Evolutionary conservation across 2,797 vertebrate species (phyloP), one percentile per base, ranked within the genome.

Genomic region (Salmo trutta): DNA sequence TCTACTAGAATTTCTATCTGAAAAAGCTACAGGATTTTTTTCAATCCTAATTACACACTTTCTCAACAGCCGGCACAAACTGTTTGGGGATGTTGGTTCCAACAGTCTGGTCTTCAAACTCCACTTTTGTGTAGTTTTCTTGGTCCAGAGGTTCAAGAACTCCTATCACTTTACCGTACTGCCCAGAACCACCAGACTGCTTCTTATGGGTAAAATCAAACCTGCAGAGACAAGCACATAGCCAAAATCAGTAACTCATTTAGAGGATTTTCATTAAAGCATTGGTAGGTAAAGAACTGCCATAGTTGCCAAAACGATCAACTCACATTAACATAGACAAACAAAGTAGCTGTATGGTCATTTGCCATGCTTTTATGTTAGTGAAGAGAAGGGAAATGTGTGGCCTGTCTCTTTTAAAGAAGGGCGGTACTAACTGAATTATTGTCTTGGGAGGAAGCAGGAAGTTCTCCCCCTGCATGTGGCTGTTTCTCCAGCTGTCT

Each of bases 191-290:
- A 0, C 98, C 98, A 0, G 90, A 92, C 89, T 99, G 98, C 82
- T 94, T 99, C 92, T 99, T 99, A 83, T 99, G 98, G 0, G 96
- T 98, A 83, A 94, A 99, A 3, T 99, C 96, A 91, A 99, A 99
- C 83, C 98, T 99, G 69, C 7, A 77, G 24, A 59, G 75, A 3
- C 2, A 10, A 5, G 29, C 31, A 19, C 76, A 75, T 19, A 53
- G 16, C 27, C 21, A 74, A 72, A 0, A 53, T 59, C 51, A 41
- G 54, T 2, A 41, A 8, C 24, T 29, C 3, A 47, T 47, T 24
- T 17, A 19, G 21, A 59, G 4, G 64, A 71, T 62, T 62, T 29
- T n/a, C n/a, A 17, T 56, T 17, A 56, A 56, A 62, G 19, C n/a
- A 62, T 62, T 62, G n/a, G n/a, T 62, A 62, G 10, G 17, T 17